Base-by-base conservation (phyloP, 1,140 invertebrate genomes). In the Trichogramma pretiosum region DNA sequence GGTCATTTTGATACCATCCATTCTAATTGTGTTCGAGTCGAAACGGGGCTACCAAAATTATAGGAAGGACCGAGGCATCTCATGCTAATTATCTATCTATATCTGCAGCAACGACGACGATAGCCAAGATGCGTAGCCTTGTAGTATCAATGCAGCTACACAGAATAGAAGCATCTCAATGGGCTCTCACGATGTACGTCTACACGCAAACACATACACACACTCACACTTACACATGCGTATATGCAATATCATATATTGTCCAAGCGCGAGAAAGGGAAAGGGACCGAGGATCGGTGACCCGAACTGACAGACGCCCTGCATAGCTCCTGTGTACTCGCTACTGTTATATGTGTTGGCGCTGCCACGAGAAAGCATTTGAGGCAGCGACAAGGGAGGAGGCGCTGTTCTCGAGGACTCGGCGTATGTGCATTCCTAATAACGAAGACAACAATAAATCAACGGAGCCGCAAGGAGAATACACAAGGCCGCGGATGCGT, bases 381-480 rank as follows among this genome's bases (percentile, higher is more conserved):
- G 32, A 21, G 30, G 14, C 41, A 19, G 32, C 34, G 14, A 17
- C n/a, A 14, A 5, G 2, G n/a, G 23, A 5, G 13, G 3, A 14
- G 33, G 18, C 41, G 35, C 24, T 5, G 19, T n/a, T 5, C 16
- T 36, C 43, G 37, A 51, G 44, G 49, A 59, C 53, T 50, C 32
- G 51, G 57, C 63, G 58, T 63, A 61, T 63, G 60, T 70, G 68
- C 67, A 70, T 72, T 71, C 67, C 67, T 70, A 71, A 72, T 72
- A 71, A 70, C 68, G 67, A 72, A 72, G 70, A 71, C 67, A 70
- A 65, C 70, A 63, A 72, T 72, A 72, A 72, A 72, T 72, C 70
- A 71, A 70, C 62, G 57, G n/a, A n/a, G n/a, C n/a, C n/a, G n/a
- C n/a, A n/a, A 53, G 61, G 61, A 68, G 70, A 72, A 72, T 72